Conservation (phyloP, 2,888 invertebrate species). For the Drosophila demipolita region DNA sequence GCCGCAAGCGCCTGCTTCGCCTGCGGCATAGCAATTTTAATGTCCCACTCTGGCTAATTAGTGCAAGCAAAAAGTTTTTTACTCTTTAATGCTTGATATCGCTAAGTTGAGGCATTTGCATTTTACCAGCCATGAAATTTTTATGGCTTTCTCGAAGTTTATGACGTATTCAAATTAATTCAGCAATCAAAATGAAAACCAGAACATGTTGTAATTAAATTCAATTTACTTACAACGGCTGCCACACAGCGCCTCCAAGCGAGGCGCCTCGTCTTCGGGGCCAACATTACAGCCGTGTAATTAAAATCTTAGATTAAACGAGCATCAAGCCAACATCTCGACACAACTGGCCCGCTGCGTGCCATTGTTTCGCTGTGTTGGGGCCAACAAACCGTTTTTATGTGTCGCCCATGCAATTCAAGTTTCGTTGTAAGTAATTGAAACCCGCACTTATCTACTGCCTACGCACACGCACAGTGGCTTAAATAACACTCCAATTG, state of each 20-base stretch:
- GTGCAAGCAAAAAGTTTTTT: conserved; percentile 42
- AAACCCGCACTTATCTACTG: conserved; percentile 36
- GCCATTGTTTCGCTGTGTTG: conserved; percentile 19
- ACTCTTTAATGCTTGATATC: conserved; percentile 27
- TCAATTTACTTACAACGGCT: conserved; percentile 74
- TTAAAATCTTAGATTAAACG: conserved; percentile 78
- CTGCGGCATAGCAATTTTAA: conserved; percentile 44
- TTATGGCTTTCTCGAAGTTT: conserved; percentile 57
- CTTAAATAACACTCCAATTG: conserved; percentile 17
- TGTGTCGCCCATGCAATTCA: conserved; percentile 63
- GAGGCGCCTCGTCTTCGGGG: conserved; percentile 33
- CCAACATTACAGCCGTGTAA: conserved; percentile 71
- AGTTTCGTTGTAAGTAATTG: conserved; percentile 41
- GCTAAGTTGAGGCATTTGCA: conserved; percentile 48
- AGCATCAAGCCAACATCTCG: conserved; percentile 50
- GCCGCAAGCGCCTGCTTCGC: conserved; percentile 37
- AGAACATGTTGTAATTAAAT: conserved; percentile 75
- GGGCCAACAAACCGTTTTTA: conserved; percentile 72
- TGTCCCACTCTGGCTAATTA: conserved; percentile 69
- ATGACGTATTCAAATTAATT: conserved; percentile 71
- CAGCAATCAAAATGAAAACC: conserved; percentile 67
- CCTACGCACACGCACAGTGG: conserved; percentile 51
- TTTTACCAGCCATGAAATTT: conserved; percentile 46
- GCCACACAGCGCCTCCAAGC: conserved; percentile 26
- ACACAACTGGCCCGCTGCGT: conserved; percentile 22